These are phyloP conservation scores for Dolichomitus sp. DNA, from an alignment of 2,888 invertebrate species.

Conservation along the genomic window DNA sequence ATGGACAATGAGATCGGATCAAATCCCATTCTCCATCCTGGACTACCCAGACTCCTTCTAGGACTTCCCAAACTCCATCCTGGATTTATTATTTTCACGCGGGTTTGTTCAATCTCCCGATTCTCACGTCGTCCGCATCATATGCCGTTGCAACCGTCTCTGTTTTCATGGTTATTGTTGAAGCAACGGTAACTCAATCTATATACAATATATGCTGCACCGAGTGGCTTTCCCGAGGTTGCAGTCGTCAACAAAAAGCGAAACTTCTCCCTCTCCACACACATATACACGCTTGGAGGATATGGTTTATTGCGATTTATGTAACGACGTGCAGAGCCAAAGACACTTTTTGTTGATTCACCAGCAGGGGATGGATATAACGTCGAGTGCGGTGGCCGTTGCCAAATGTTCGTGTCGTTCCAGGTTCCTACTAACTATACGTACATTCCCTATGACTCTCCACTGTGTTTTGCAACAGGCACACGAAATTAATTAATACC, in stretches of 20 bases:
- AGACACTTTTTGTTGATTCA: slow-evolving; percentile 64
- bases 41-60: too few relatives aligned
- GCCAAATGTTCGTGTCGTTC: slow-evolving; percentile 76
- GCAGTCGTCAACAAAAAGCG: slow-evolving; percentile 14
- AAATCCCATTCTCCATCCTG: too few relatives aligned
- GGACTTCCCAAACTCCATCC: too few relatives aligned
- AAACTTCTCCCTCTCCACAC: slow-evolving; percentile 6
- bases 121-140: slow-evolving; percentile 36
- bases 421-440: slow-evolving; percentile 14
- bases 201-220: neutral
- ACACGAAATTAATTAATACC: slow-evolving; percentile 38
- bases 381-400: slow-evolving; percentile 63
- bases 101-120: too few relatives aligned
- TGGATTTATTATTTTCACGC: too few relatives aligned
- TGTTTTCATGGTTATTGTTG: slow-evolving; percentile 33
- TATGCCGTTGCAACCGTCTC: slow-evolving; percentile 3
- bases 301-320: slow-evolving; percentile 73
- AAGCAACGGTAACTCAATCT: slow-evolving; percentile 39
- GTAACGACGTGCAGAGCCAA: slow-evolving; percentile 63
- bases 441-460: neutral
- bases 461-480: slow-evolving; percentile 43
- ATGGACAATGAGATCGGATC: too few relatives aligned
- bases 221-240: slow-evolving; percentile 11
- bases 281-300: slow-evolving; percentile 7
- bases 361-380: slow-evolving; percentile 55